Base-by-base conservation (phyloP, 2,113 vertebrate genomes). In the Hemicordylus capensis region DNA sequence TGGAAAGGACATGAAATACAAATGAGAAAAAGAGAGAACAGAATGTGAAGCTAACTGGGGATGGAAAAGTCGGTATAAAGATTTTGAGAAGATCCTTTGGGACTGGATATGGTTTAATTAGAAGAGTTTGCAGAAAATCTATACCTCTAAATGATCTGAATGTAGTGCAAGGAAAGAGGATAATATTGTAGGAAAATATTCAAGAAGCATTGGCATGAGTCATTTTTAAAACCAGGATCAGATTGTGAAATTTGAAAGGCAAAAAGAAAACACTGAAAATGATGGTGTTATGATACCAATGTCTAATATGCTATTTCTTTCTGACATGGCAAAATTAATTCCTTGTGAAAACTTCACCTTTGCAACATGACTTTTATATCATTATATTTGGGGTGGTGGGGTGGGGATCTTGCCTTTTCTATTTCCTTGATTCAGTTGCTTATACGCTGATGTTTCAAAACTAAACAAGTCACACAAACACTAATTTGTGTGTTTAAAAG, bases 41-140 rank as follows among this genome's bases (percentile, higher is more conserved):
- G 70, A 34, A 69, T 46, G 63, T 42, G 9, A 12, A 67, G 48
- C 69, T 76, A 12, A 74, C 59, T 59, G 6, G 1, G 58, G 46
- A 12, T 8, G 7, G 0, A 4, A 78, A 10, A 19, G 1, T 80
- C 26, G 54, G 15, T 0, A 11, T 31, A 42, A 58, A 56, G 66
- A 70, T 70, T 80, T 66, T 77, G 28, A 85, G 51, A 59, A 34
- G 39, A 46, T 73, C 61, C 75, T 69, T 37, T 42, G 75, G 80
- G 83, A 34, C 46, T 51, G 73, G 54, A 46, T 85, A 70, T 46
- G 28, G 75, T 78, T 85, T 78, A 85, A 69, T 77, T 78, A 69
- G 39, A 85, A 85, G 48, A 46, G 31, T 77, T 56, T 69, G 48
- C 59, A 84, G 28, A 84, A 75, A 76, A 56, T 67, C 28, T 37